phyloP scores from a whole-genome alignment of 2,888 invertebrate genomes.

The Asteroscopus sphinx region DNA sequence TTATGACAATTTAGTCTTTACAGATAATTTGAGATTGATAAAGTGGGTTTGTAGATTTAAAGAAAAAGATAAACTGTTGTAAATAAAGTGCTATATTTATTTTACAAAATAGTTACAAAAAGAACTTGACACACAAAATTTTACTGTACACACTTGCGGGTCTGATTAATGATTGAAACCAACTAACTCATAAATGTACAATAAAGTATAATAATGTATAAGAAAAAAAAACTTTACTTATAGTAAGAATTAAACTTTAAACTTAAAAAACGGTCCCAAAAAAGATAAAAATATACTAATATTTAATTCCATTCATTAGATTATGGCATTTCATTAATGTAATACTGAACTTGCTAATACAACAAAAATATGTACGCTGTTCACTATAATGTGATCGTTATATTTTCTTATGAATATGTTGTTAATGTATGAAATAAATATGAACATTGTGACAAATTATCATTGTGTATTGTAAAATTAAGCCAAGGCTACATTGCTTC shows the following conservation, averaged over 20 bases:
- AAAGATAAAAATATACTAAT: conserved; percentile 77
- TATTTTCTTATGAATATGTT: conserved; percentile 56
- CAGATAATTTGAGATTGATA: background rate
- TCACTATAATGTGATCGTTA: conserved; percentile 65
- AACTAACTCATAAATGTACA: conserved; percentile 82
- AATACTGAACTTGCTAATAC: conserved; percentile 89
- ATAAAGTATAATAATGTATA: conserved; percentile 71
- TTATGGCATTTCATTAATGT: conserved; percentile 87
- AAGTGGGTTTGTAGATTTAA: conserved; percentile 10
- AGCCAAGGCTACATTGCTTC: conserved; percentile 58
- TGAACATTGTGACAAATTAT: conserved; percentile 65
- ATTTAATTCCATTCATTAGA: conserved; percentile 83
- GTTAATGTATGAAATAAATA: conserved; percentile 59
- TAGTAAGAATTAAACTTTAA: conserved; percentile 74
- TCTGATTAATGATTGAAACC: conserved; percentile 76
- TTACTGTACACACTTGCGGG: conserved; percentile 87
- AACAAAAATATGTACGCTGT: conserved; percentile 85
- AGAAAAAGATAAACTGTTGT: conserved; percentile 73
- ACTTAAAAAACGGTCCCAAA: conserved; percentile 75
- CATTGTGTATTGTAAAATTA: conserved; percentile 57
- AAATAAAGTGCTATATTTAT: conserved; percentile 90
- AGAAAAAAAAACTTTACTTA: conserved; percentile 77
- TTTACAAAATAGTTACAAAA: conserved; percentile 89
- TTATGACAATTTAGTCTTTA: too few species aligned
- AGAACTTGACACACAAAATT: conserved; percentile 86